Base-by-base conservation (phyloP, 2,797 vertebrate genomes). In the Acestrorhynchus altus region DNA sequence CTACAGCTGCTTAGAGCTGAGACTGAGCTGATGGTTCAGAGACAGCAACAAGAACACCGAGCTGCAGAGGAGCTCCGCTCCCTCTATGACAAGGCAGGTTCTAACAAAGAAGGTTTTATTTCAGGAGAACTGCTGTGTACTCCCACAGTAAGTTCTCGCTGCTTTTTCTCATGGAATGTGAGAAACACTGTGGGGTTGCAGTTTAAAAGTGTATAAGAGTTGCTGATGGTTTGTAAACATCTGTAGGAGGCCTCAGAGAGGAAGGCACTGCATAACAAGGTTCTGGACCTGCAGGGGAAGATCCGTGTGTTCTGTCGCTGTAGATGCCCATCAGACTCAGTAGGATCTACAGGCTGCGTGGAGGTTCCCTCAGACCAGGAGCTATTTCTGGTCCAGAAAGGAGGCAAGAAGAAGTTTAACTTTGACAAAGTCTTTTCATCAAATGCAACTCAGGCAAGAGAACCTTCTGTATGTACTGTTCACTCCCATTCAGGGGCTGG, bases 281-380 rank as follows among this genome's bases (percentile, higher is more conserved):
- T 91, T 66, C 84, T 91, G 76, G 91, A 92, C 82, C 87, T 91
- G 42, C 88, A 90, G 80, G 90, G 90, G 10, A 92, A 92, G 73
- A 88, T 92, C 72, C 72, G 86, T 8, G 89, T 92, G 35, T 92
- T 92, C 84, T 92, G 90, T 16, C 85, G 91, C 75, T 90, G 88
- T 79, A 82, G 90, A 73, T 85, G n/a, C 44, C 85, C 72, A 66
- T 26, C 82, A 0, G 12, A 22, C 63, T 49, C 35, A 16, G 16
- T 15, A n/a, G 65, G 15, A 1, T 20, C 82, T 52, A 65, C 31
- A 31, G 71, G 74, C 46, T 87, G 88, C n/a, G 26, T 91, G 79
- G 90, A 90, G 65, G 79, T 81, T 1, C 42, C 69, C 0, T 84
- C 85, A 18, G 86, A 90, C 5, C 88, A 90, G 78, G 91, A 92